A percentile compares a stretch with the other conserved stretches of the same genome.
Conservation (phyloP, 2,888 invertebrate species). For the Caenorhabditis sp. region DNA sequence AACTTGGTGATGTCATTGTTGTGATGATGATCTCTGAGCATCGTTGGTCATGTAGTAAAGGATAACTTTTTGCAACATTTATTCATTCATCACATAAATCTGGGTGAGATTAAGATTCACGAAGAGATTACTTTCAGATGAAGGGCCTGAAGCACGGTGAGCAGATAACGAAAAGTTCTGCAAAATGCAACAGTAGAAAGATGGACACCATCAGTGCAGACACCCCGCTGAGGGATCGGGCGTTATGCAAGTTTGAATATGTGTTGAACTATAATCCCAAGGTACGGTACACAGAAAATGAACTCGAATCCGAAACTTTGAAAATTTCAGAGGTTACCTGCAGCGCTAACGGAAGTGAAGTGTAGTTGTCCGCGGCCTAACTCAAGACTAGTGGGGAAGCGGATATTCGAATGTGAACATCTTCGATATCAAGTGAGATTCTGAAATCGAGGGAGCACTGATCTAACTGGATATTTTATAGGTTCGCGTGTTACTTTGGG, state of each 20-base stretch:
- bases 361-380: slow-evolving; percentile 81
- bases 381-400: slow-evolving; percentile 78
- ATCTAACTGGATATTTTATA: no score
- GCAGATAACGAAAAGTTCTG: slow-evolving; percentile 81
- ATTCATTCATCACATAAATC: slow-evolving; percentile 37
- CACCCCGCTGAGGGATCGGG: slow-evolving; percentile 81
- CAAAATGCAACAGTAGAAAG: slow-evolving; percentile 80
- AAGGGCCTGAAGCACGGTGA: slow-evolving; percentile 77
- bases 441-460: no score
- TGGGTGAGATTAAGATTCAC: slow-evolving; percentile 23
- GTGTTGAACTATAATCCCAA: slow-evolving; percentile 82
- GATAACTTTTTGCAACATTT: slow-evolving; percentile 40
- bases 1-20: slow-evolving; percentile 56
- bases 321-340: slow-evolving; percentile 80
- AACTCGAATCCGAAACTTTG: not conserved
- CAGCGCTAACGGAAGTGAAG: slow-evolving; percentile 82
- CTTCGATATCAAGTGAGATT: slow-evolving; percentile 78
- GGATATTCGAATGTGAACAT: slow-evolving; percentile 82
- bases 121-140: slow-evolving; percentile 71
- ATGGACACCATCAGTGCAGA: slow-evolving; percentile 78
- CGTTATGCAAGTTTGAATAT: slow-evolving; percentile 83
- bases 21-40: slow-evolving; percentile 57
- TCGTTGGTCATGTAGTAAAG: slow-evolving; percentile 14
- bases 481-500: slow-evolving; percentile 82
- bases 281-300: slow-evolving; percentile 61